Conservation (phyloP, 1,140 invertebrate genomes). For the Drosophila tsacasi region DNA sequence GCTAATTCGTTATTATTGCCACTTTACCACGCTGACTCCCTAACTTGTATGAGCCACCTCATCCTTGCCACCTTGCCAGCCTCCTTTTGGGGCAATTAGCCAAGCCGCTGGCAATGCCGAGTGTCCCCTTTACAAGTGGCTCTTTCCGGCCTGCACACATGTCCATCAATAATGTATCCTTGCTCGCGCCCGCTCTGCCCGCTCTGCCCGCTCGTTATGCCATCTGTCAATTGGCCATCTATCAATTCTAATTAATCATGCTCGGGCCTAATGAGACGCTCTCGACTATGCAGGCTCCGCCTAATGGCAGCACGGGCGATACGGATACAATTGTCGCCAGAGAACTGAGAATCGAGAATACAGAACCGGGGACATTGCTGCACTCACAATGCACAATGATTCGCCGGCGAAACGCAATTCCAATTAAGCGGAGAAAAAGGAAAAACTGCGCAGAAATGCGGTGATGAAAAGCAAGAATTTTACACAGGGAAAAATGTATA, state of each 20-base stretch:
- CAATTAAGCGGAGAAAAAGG: slow-evolving; percentile 7
- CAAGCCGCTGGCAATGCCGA: slow-evolving; percentile 8
- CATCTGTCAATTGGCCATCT: slow-evolving; percentile 76
- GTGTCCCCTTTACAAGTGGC: slow-evolving; percentile 29
- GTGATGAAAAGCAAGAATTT: not conserved
- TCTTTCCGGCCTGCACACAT: slow-evolving; percentile 24
- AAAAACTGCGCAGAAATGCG: slow-evolving; percentile 32
- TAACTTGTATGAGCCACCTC: slow-evolving; percentile 1
- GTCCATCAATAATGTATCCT: slow-evolving; percentile 70
- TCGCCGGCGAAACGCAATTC: slow-evolving; percentile 11
- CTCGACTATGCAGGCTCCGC: slow-evolving; percentile 34
- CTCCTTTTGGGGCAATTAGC: slow-evolving; percentile 58
- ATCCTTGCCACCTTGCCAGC: slow-evolving; percentile 4
- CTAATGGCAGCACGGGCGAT: slow-evolving; percentile 29
- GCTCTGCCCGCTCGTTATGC: slow-evolving; percentile 55
- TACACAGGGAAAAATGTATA: not conserved
- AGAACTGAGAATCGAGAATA: not conserved
- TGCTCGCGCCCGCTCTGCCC: slow-evolving; percentile 20
- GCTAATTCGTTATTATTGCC: slow-evolving; percentile 79
- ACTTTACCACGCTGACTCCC: slow-evolving; percentile 37
- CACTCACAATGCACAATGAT: slow-evolving; percentile 35
- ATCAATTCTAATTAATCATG: slow-evolving; percentile 82
- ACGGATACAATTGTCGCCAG: slow-evolving; percentile 46
- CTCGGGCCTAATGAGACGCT: slow-evolving; percentile 68
- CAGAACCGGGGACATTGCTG: not conserved